Percentiles rank a stretch among this genome's conserved stretches.
phyloP scores from a whole-genome alignment of 2,113 vertebrate genomes.

The Pimephales promelas region DNA sequence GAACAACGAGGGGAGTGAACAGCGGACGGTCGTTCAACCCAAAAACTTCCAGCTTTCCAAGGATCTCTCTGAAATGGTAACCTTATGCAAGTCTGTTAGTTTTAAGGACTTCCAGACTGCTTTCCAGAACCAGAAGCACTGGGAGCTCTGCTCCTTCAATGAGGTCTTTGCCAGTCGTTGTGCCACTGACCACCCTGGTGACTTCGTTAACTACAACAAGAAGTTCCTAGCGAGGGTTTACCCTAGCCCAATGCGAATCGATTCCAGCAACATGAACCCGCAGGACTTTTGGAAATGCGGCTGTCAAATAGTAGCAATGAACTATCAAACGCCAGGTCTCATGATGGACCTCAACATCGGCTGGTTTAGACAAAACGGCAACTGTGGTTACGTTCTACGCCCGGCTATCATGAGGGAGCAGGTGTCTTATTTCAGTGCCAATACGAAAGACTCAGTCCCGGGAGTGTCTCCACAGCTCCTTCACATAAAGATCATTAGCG shows the following conservation, averaged over 20 bases:
- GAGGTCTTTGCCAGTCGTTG: conserved; percentile 93
- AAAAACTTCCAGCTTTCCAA: conserved; percentile 93
- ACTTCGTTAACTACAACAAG: conserved; percentile 98
- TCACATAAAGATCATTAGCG: conserved; percentile 97
- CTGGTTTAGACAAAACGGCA: conserved; percentile 97
- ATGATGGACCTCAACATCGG: conserved; percentile 99
- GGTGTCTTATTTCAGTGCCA: conserved; percentile 96
- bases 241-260: conserved; percentile 96
- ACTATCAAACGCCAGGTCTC: conserved; percentile 94
- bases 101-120: conserved; percentile 93
- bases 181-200: conserved; percentile 90
- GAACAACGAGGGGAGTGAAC: conserved; percentile 82
- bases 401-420: conserved; percentile 97
- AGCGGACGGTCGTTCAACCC: conserved; percentile 72
- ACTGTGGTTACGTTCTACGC: conserved; percentile 93
- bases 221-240: conserved; percentile 92
- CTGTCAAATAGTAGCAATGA: conserved; percentile 98
- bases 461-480: conserved; percentile 96
- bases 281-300: conserved; percentile 99
- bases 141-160: conserved; percentile 97
- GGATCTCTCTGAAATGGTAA: conserved; percentile 93
- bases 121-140: conserved; percentile 94
- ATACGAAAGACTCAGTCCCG: conserved; percentile 96
- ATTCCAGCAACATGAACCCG: conserved; percentile 99
- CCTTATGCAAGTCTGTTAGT: conserved; percentile 92